Conservation (phyloP, 2,888 invertebrate species). For the Alloplasta piceator region DNA sequence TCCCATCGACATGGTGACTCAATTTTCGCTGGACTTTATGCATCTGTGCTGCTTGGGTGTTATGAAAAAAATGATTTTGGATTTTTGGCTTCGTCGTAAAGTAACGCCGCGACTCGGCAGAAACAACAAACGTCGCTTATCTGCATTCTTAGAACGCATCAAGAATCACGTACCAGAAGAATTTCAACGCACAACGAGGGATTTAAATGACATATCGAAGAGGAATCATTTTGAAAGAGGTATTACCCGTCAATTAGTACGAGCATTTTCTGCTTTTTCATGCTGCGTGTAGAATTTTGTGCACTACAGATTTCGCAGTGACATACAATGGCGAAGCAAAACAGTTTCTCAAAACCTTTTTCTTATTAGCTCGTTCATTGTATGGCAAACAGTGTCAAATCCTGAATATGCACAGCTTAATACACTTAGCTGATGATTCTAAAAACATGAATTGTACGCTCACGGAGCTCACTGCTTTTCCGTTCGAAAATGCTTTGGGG, state of each 20-base stretch:
- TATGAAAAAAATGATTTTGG: neutral
- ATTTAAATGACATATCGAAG: neutral
- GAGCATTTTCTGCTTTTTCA: neutral
- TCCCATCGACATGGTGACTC: neutral
- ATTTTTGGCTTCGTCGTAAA: neutral
- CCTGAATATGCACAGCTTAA: neutral
- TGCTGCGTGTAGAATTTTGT: neutral
- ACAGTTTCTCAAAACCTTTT: neutral
- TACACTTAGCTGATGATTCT: neutral
- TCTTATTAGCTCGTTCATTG: neutral
- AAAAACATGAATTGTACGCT: neutral
- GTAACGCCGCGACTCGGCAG: neutral
- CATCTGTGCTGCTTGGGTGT: neutral
- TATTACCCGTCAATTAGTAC: neutral
- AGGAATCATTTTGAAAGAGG: neutral
- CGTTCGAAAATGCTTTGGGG: slow-evolving; percentile 2
- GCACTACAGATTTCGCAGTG: neutral
- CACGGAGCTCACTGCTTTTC: no score
- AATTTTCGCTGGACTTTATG: neutral
- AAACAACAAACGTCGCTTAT: neutral
- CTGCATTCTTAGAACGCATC: neutral
- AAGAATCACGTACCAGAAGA: neutral
- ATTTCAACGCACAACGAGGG: neutral
- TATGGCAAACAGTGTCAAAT: neutral
- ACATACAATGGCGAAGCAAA: neutral